A percentile compares a stretch with the other conserved stretches of the same genome.
These are phyloP conservation scores for Chromis chromis DNA, from an alignment of 2,797 vertebrate species.

Conservation along the genomic window DNA sequence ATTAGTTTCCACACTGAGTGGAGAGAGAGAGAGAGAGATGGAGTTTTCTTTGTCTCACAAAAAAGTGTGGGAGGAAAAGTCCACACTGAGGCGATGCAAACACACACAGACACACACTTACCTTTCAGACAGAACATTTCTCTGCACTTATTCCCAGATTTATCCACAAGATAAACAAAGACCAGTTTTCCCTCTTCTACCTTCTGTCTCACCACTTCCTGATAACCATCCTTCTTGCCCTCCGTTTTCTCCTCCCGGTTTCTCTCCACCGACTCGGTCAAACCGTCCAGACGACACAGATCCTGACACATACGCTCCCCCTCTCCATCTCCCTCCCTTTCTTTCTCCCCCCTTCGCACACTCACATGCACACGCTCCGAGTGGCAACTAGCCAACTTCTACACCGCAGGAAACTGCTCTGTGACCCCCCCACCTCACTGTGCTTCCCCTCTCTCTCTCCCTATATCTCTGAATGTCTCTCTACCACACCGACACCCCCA, in stretches of 20 bases:
- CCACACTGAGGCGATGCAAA: constrained; percentile 24
- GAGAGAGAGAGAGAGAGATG: constrained; percentile 47
- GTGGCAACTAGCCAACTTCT: constrained; percentile 82
- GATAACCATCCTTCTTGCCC: constrained; percentile 35
- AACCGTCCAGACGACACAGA: constrained; percentile 57
- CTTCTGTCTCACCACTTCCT: constrained; percentile 59
- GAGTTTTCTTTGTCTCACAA: constrained; percentile 76
- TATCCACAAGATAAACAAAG: constrained; percentile 43
- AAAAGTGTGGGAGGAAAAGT: constrained; percentile 54
- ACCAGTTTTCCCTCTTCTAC: constrained; percentile 59
- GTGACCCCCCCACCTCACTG: constrained; percentile 71
- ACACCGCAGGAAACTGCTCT: constrained; percentile 84
- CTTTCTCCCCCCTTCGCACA: constrained; percentile 41
- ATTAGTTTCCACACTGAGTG: constrained; percentile 57
- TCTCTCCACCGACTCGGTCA: constrained; percentile 39
- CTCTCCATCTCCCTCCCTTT: constrained; percentile 67
- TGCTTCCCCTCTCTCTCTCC: constrained; percentile 40
- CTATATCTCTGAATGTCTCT: constrained; percentile 44
- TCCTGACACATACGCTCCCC: constrained; percentile 61
- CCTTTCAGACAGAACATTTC: constrained; percentile 95
- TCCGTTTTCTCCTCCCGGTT: constrained; percentile 29
- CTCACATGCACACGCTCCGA: constrained; percentile 52
- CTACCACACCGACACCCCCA: constrained; percentile 27
- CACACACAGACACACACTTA: constrained; percentile 73
- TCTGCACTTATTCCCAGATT: constrained; percentile 61